Conservation (phyloP, 2,888 invertebrate genomes). For the Lymantria dispar region DNA sequence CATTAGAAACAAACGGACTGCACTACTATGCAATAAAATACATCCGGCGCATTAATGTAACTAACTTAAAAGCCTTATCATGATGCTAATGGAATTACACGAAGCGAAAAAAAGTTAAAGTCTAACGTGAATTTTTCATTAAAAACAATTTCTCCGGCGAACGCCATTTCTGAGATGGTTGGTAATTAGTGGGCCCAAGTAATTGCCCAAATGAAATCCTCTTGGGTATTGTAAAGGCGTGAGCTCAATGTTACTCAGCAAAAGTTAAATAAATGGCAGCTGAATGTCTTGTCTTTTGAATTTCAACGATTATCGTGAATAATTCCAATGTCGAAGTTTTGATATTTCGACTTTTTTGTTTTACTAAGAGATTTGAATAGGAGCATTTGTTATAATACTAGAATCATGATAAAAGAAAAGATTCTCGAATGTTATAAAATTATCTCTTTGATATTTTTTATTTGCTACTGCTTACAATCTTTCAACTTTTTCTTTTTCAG, state of each 20-base stretch:
- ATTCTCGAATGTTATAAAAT: no score
- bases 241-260: constrained; percentile 32
- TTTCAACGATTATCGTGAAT: constrained; percentile 39
- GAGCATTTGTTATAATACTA: no score
- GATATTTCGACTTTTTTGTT: constrained; percentile 22
- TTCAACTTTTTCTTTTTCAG: no score
- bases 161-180: constrained; percentile 54
- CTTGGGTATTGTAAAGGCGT: constrained; percentile 40
- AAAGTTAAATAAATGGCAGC: constrained; percentile 47
- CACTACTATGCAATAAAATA: constrained; percentile 27
- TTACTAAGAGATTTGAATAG: not conserved
- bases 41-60: constrained; percentile 26
- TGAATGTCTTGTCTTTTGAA: constrained; percentile 38
- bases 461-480: no score
- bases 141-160: constrained; percentile 57
- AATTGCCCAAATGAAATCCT: constrained; percentile 57
- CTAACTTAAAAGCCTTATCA: constrained; percentile 28
- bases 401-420: no score
- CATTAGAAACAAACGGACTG: constrained; percentile 4
- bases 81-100: constrained; percentile 33
- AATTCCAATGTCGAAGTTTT: constrained; percentile 28
- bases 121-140: constrained; percentile 56
- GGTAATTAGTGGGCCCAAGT: constrained; percentile 55
- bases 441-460: no score
- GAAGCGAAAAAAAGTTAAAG: constrained; percentile 38